These are phyloP conservation scores for Enoplolaimus lenunculus DNA, from an alignment of 2,888 invertebrate species.

Conservation along the genomic window DNA sequence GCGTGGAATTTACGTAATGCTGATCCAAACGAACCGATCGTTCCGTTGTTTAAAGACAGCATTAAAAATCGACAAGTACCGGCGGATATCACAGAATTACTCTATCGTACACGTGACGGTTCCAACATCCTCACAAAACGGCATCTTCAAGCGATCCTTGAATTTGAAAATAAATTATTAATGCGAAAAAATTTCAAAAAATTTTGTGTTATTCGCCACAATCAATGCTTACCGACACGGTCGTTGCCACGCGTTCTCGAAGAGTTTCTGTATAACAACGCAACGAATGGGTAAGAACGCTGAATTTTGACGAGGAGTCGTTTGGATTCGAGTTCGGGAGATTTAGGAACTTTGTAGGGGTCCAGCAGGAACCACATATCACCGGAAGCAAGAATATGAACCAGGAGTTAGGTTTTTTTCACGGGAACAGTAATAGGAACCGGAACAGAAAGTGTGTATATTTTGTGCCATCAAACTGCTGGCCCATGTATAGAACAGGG, in stretches of 20 bases:
- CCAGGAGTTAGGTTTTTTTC: too few relatives aligned
- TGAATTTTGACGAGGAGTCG: too few relatives aligned
- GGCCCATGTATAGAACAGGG: too few relatives aligned
- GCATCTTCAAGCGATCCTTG: constrained; percentile 14
- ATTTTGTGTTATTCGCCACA: constrained; percentile 17
- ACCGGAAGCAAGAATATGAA: too few relatives aligned
- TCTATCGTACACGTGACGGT: constrained; percentile 14
- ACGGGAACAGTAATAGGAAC: too few relatives aligned
- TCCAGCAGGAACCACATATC: too few relatives aligned
- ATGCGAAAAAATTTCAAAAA: neutral
- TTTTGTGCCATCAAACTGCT: too few relatives aligned
- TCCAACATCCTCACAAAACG: constrained; percentile 17
- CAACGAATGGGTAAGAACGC: neutral
- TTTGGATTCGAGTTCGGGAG: too few relatives aligned
- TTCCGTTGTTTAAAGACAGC: neutral
- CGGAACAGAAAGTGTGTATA: too few relatives aligned
- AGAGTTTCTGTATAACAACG: constrained; percentile 14
- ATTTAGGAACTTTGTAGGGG: too few relatives aligned
- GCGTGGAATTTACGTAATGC: constrained; percentile 22
- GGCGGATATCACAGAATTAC: constrained; percentile 22
- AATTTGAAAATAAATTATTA: constrained; percentile 20
- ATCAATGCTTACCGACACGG: constrained; percentile 13
- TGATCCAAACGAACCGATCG: constrained; percentile 17
- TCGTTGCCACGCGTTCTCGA: constrained; percentile 13
- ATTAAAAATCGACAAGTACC: neutral